phyloP scores from a whole-genome alignment of 2,888 invertebrate genomes.

The Noctua janthe region DNA sequence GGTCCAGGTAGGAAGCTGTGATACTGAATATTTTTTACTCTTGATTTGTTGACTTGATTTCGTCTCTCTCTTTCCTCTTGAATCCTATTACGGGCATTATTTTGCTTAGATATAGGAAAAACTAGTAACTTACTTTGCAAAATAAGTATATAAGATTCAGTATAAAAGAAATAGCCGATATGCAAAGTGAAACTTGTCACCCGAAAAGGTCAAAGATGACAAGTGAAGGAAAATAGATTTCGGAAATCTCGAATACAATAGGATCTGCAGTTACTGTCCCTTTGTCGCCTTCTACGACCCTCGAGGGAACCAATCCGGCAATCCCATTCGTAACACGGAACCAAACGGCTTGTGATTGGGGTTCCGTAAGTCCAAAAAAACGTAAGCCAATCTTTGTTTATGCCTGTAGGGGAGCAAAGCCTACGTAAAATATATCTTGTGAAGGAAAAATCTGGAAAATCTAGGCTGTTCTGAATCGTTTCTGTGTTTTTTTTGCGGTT shows the following conservation, averaged over 20 bases:
- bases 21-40: no score
- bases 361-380: constrained; percentile 20
- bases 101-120: not conserved
- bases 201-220: constrained; percentile 23
- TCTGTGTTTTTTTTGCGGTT: not conserved
- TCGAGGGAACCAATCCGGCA: constrained; percentile 39
- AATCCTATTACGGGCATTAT: no score
- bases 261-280: constrained; percentile 33
- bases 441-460: constrained; percentile 4
- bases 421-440: not conserved
- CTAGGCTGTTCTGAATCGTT: not conserved
- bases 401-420: not conserved
- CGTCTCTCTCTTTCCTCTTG: no score
- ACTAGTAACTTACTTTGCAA: not conserved
- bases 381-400: constrained; percentile 32
- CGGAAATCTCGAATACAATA: constrained; percentile 38
- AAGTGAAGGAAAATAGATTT: constrained; percentile 49
- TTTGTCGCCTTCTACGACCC: constrained; percentile 34
- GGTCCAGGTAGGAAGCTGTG: no score
- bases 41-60: no score
- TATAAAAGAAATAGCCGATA: constrained; percentile 13
- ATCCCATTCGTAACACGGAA: constrained; percentile 40
- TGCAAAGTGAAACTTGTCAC: constrained; percentile 25
- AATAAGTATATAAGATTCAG: not conserved
- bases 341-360: constrained; percentile 41